phyloP scores from a whole-genome alignment of 2,888 invertebrate genomes.

The Platycheirus albimanus region DNA sequence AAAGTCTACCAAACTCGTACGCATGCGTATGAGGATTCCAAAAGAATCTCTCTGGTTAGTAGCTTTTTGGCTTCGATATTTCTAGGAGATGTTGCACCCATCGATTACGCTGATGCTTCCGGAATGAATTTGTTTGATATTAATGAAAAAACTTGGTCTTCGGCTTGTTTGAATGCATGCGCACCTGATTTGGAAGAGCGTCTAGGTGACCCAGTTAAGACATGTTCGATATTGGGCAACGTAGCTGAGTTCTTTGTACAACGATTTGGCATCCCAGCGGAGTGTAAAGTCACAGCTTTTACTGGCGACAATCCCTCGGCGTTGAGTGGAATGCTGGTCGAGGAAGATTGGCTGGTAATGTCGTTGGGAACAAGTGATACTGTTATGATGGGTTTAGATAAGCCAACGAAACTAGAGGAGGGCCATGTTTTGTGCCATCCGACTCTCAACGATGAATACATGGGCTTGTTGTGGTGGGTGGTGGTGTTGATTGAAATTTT shows the following conservation, averaged over 20 bases:
- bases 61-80: constrained; percentile 96
- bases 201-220: constrained; percentile 89
- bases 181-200: constrained; percentile 89
- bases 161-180: constrained; percentile 89
- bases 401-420: constrained; percentile 87
- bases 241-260: constrained; percentile 92
- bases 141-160: constrained; percentile 89
- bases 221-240: constrained; percentile 87
- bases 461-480: constrained; percentile 93
- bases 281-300: constrained; percentile 93
- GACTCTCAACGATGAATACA: constrained; percentile 89
- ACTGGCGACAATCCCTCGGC: constrained; percentile 98
- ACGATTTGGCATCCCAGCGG: constrained; percentile 91
- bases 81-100: constrained; percentile 93
- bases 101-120: constrained; percentile 96
- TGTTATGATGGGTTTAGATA: constrained; percentile 89
- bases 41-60: constrained; percentile 95
- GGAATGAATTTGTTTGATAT: constrained; percentile 98
- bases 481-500: too few relatives aligned
- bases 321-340: constrained; percentile 91
- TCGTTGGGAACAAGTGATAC: constrained; percentile 98
- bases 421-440: constrained; percentile 96
- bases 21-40: constrained; percentile 89
- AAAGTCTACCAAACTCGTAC: constrained; percentile 90
- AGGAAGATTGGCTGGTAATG: constrained; percentile 92